phyloP scores from a whole-genome alignment of 2,113 vertebrate genomes.

The Dolichallabes microphthalmus region DNA sequence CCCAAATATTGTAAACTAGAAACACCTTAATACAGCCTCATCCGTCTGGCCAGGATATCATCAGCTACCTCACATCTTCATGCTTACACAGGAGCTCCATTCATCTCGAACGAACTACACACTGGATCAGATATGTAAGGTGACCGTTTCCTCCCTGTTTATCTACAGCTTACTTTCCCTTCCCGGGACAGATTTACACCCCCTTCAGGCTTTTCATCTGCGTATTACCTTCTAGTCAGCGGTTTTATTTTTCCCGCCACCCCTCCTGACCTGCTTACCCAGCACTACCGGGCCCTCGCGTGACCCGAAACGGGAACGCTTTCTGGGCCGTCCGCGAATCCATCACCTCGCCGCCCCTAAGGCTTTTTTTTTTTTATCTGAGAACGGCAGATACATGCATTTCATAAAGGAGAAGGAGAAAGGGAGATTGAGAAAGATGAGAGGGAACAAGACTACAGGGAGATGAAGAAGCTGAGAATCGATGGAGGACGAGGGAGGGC shows the following conservation, averaged over 20 bases:
- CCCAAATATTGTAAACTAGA: neutral
- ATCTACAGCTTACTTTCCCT: constrained; percentile 5
- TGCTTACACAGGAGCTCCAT: constrained; percentile 20
- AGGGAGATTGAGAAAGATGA: constrained; percentile 5
- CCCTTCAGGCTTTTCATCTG: neutral
- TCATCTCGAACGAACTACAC: constrained; percentile 33
- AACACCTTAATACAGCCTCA: neutral
- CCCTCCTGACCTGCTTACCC: constrained; percentile 50
- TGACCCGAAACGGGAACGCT: constrained; percentile 40
- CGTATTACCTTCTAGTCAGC: constrained; percentile 48
- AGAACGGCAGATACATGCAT: neutral
- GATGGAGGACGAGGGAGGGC: constrained; percentile 8
- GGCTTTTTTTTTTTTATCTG: constrained; percentile 15
- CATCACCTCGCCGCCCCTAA: constrained; percentile 6
- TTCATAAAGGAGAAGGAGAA: constrained; percentile 2
- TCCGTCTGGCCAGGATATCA: constrained; percentile 5
- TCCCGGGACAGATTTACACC: constrained; percentile 29
- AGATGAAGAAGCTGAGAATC: constrained; percentile 27
- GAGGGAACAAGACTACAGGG: neutral
- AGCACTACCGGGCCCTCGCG: constrained; percentile 40
- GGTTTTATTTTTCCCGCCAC: constrained; percentile 16
- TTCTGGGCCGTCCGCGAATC: constrained; percentile 32
- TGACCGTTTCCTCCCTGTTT: constrained; percentile 46
- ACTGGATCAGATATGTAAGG: constrained; percentile 47
- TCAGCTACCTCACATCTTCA: constrained; percentile 7